Conservation (phyloP, 37 sponge, comb jelly and placozoan genomes). For the Ephydatia muelleri region DNA sequence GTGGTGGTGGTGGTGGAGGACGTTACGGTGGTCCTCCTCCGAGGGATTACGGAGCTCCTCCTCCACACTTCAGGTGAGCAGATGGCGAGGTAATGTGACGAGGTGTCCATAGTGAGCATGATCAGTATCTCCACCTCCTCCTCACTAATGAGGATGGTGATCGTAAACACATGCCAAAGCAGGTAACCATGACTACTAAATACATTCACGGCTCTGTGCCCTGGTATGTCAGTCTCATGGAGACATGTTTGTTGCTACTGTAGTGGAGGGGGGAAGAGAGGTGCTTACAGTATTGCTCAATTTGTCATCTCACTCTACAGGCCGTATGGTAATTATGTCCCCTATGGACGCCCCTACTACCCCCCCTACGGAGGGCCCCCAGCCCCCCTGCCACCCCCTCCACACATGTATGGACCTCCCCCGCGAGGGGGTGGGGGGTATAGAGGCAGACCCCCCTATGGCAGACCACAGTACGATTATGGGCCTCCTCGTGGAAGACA, state of each 20-base stretch:
- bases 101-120: background rate
- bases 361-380: background rate
- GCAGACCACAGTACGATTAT: background rate
- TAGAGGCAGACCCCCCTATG: slow-evolving; percentile 11
- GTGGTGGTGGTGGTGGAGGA: slow-evolving; percentile 21
- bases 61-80: background rate
- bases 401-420: background rate
- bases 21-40: slow-evolving; percentile 21
- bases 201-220: background rate
- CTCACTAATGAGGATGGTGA: slow-evolving; percentile 1
- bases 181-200: background rate
- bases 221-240: background rate
- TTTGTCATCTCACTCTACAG: no score
- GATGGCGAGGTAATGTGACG: background rate
- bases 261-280: no score
- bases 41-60: background rate
- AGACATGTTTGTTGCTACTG: no score
- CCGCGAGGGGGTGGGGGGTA: background rate
- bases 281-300: no score
- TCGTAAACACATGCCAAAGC: background rate
- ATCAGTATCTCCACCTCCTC: background rate
- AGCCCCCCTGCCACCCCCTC: background rate
- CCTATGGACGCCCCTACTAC: background rate
- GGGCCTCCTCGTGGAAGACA: background rate
- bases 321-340: background rate